A percentile compares a stretch with the other conserved stretches of the same genome.
These are phyloP conservation scores for Aspidoscelis tigris DNA, from an alignment of 2,113 vertebrate genomes.

Conservation along the genomic window DNA sequence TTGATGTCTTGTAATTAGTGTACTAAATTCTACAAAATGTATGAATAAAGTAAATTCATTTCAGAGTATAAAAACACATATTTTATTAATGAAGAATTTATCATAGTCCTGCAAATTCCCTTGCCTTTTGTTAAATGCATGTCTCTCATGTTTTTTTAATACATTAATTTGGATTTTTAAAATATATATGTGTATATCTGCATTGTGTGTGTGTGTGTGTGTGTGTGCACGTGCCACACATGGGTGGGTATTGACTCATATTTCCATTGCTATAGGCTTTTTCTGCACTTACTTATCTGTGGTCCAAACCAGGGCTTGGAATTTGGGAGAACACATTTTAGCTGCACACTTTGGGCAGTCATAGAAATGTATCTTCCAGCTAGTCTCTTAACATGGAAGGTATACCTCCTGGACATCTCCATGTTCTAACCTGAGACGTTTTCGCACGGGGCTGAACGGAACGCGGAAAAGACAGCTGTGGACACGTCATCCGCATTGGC, in stretches of 20 bases:
- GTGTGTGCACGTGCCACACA: neutral
- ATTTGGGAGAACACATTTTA: no score
- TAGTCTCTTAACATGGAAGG: no score
- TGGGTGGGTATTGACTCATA: slow-evolving; percentile 39
- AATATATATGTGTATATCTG: slow-evolving; percentile 41
- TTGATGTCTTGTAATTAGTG: slow-evolving; percentile 62
- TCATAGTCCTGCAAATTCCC: slow-evolving; percentile 59
- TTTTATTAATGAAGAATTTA: slow-evolving; percentile 70
- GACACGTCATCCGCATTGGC: no score
- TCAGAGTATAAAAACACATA: slow-evolving; percentile 54
- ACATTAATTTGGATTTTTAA: slow-evolving; percentile 66
- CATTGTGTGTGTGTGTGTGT: slow-evolving; percentile 22
- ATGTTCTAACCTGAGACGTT: no score
- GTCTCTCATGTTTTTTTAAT: slow-evolving; percentile 54
- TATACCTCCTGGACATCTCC: no score
- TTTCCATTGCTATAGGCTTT: neutral
- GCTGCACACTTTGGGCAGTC: no score
- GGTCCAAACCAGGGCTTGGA: no score
- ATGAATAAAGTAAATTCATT: slow-evolving; percentile 66
- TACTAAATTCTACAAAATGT: slow-evolving; percentile 60
- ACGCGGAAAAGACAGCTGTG: no score
- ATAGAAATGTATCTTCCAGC: no score
- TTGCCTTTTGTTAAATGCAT: slow-evolving; percentile 67
- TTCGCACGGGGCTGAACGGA: no score
- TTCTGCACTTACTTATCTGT: no score